phyloP scores from a whole-genome alignment of 2,888 invertebrate species.

The Ornithoptera priamus region DNA sequence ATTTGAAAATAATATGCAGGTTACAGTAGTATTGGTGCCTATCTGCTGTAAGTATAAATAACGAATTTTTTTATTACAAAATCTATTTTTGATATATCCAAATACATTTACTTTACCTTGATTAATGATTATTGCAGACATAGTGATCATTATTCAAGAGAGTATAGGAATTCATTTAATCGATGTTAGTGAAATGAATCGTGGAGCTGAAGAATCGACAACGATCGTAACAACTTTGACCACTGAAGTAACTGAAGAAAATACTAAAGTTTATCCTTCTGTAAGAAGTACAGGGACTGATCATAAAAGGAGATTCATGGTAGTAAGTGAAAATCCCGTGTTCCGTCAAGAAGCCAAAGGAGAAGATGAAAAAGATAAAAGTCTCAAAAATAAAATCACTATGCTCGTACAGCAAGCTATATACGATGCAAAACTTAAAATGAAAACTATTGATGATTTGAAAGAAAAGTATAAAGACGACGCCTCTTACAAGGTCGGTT shows the following conservation, averaged over 20 bases:
- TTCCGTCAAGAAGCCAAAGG: conserved; percentile 16
- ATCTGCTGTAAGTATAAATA: conserved; percentile 44
- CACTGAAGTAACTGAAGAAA: neutral
- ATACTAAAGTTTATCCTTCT: conserved; percentile 10
- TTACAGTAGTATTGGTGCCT: conserved; percentile 32
- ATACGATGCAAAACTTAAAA: conserved; percentile 53
- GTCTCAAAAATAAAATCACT: conserved; percentile 57
- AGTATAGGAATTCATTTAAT: conserved; percentile 41
- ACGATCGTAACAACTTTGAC: neutral
- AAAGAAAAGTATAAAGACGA: conserved; percentile 44
- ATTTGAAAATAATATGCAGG: conserved; percentile 44
- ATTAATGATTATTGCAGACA: conserved; percentile 32
- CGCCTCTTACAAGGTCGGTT: conserved; percentile 58
- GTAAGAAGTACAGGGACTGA: neutral
- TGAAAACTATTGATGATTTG: conserved; percentile 45
- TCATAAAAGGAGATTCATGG: conserved; percentile 21
- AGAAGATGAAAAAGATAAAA: conserved; percentile 48
- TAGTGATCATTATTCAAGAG: conserved; percentile 35
- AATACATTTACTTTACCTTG: too few species aligned
- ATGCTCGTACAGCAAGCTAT: conserved; percentile 58
- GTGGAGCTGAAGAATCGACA: conserved; percentile 14
- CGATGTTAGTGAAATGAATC: conserved; percentile 36
- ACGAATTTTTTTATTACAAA: neutral
- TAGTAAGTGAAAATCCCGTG: conserved; percentile 15
- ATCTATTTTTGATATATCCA: neutral